Evolutionary conservation across 2,113 vertebrate species (phyloP), one percentile per base, ranked within the genome.

Genomic region (Tetrax tetrax): DNA sequence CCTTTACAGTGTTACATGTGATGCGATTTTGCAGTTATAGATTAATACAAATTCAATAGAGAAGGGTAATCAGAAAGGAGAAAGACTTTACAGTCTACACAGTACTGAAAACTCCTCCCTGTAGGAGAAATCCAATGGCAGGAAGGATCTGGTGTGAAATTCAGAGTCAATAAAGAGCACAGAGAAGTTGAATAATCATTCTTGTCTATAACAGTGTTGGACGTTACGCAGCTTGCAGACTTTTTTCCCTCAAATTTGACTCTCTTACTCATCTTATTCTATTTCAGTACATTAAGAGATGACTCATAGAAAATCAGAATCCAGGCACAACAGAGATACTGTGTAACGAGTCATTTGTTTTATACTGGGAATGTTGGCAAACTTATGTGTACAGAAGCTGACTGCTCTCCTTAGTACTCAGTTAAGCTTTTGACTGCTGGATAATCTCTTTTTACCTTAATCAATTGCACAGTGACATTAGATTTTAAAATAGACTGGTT

Each of bases 181-280:
- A 63, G 53, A 60, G 72, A 48, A 87, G 47, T 17, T 68, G 69
- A 86, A 82, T 59, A 83, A 84, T 83, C 11, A 10, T 38, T 69
- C 27, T 76, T 70, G 71, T 66, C 74, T 82, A 0, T 77, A 89
- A 51, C 59, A 72, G 33, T 37, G 60, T 64, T 88, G 90, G 85
- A 93, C 11, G 1, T 78, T 89, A 78, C 0, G 1, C 61, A 91
- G 83, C 66, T 84, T 65, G 61, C 63, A 91, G 69, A 87, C 28
- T 74, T 87, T 83, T 89, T 80, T 54, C 29, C 75, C 89, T 89
- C 23, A 87, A 87, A 96, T 94, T 91, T 93, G 87, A 89, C 91
- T 93, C 83, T 94, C 83, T 94, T 95, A 95, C 91, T 94, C 96
- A 92, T 96, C 63, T 92, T 82, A 76, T n/a, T 79, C 94, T 96